A percentile compares a stretch with the other conserved stretches of the same genome.
phyloP scores from a whole-genome alignment of 1,140 invertebrate genomes.

The Drosophila orosa region DNA sequence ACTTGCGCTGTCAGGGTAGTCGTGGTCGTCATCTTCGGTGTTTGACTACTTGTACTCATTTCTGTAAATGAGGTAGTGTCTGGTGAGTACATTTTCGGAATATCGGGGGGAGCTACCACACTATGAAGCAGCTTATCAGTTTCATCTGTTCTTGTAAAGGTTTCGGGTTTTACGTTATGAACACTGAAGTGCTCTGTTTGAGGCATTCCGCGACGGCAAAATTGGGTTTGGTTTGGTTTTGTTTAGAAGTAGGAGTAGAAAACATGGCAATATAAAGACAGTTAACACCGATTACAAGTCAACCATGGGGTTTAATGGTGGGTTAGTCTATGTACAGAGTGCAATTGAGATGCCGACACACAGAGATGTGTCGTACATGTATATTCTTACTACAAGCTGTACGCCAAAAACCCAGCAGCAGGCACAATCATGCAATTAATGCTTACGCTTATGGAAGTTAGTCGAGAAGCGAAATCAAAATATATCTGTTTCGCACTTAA shows the following conservation, averaged over 20 bases:
- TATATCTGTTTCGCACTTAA: conserved; percentile 36
- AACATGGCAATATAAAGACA: conserved; percentile 78
- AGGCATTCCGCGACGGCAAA: conserved; percentile 68
- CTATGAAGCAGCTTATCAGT: conserved; percentile 80
- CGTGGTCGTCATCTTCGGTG: conserved; percentile 60
- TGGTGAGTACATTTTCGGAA: conserved; percentile 61
- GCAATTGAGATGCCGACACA: conserved; percentile 43
- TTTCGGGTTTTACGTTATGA: conserved; percentile 81
- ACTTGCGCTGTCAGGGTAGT: conserved; percentile 56
- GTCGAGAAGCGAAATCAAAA: conserved; percentile 72
- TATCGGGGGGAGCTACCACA: conserved; percentile 68
- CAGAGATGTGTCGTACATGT: conserved; percentile 15
- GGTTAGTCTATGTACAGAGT: conserved; percentile 77
- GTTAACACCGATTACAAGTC: conserved; percentile 74
- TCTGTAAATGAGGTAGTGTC: conserved; percentile 84
- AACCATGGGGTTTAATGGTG: conserved; percentile 48
- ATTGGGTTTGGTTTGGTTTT: conserved; percentile 27
- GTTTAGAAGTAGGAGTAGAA: conserved; percentile 45
- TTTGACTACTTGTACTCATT: conserved; percentile 84
- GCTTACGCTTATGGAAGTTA: conserved; percentile 56
- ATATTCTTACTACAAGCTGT: conserved; percentile 67
- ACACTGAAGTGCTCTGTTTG: conserved; percentile 84
- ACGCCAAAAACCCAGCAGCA: conserved; percentile 74
- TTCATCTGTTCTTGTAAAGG: conserved; percentile 79
- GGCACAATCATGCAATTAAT: conserved; percentile 80